A percentile compares a stretch with the other conserved stretches of the same genome.
phyloP scores from a whole-genome alignment of 2,888 invertebrate genomes.

The Antitype chi region DNA sequence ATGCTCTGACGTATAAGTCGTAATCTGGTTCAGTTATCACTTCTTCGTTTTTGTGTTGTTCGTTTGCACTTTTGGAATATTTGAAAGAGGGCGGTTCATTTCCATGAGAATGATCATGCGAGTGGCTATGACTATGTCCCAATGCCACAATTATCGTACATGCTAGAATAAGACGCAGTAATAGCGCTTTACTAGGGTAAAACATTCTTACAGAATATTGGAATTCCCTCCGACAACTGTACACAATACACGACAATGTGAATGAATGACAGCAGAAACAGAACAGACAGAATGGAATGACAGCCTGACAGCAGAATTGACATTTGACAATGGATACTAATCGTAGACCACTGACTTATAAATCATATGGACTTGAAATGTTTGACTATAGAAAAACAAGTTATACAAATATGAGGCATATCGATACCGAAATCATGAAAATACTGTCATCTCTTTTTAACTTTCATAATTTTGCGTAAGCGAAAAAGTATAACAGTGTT shows the following conservation, averaged over 20 bases:
- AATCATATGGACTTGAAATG: too few species aligned
- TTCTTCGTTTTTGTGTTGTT: slow-evolving; percentile 87
- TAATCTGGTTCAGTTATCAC: slow-evolving; percentile 78
- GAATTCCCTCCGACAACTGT: slow-evolving; percentile 31
- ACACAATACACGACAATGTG: slow-evolving; percentile 36
- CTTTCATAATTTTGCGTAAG: too few species aligned
- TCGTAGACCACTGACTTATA: too few species aligned
- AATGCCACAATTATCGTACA: slow-evolving; percentile 70
- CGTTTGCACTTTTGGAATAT: slow-evolving; percentile 93
- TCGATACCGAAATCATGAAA: too few species aligned
- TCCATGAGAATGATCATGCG: slow-evolving; percentile 83
- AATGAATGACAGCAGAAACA: slow-evolving; percentile 27
- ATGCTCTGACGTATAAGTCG: slow-evolving; percentile 94
- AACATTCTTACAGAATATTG: slow-evolving; percentile 67
- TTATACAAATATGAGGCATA: too few species aligned
- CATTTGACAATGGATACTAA: not conserved
- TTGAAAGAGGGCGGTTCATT: slow-evolving; percentile 94
- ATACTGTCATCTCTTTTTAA: too few species aligned
- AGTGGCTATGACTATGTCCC: slow-evolving; percentile 85
- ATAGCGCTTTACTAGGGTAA: slow-evolving; percentile 66
- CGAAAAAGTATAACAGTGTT: too few species aligned
- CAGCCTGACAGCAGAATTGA: too few species aligned
- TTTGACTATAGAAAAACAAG: too few species aligned
- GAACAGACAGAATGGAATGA: slow-evolving; percentile 10
- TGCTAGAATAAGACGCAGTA: slow-evolving; percentile 69